Evolutionary conservation across 2,113 vertebrate genomes (phyloP).

Genomic region (Ctenodactylus gundi): DNA sequence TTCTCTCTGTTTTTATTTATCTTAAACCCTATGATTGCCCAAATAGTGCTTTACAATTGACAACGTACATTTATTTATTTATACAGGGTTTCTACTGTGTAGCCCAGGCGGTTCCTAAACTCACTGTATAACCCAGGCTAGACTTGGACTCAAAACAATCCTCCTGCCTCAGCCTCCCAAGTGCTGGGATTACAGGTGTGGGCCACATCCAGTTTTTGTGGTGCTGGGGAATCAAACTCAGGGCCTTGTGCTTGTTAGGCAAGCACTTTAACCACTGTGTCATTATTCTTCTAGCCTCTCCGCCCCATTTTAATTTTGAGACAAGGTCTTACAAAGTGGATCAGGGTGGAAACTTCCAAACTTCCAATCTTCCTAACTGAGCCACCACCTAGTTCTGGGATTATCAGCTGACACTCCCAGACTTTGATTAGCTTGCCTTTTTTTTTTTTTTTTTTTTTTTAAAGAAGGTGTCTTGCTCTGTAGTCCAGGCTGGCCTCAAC

Average conservation of each 20-base stretch:
- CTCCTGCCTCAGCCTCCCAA: neutral
- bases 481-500: neutral
- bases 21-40: neutral
- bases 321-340: neutral
- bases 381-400: neutral
- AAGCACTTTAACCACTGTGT: no score
- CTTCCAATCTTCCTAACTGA: neutral
- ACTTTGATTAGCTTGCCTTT: neutral
- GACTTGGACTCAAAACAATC: neutral
- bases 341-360: neutral
- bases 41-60: neutral
- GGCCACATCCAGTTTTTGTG: neutral
- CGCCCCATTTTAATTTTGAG: neutral
- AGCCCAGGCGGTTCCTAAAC: neutral
- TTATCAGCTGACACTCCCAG: neutral
- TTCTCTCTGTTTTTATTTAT: slow-evolving; percentile 24
- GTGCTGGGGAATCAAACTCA: neutral
- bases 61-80: neutral
- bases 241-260: no score
- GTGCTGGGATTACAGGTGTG: neutral
- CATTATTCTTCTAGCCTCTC: no score
- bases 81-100: neutral
- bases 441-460: neutral
- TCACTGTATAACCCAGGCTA: neutral
- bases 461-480: neutral